Evolutionary conservation across 2,888 invertebrate species (phyloP).

Genomic region (Catocala fraxini): DNA sequence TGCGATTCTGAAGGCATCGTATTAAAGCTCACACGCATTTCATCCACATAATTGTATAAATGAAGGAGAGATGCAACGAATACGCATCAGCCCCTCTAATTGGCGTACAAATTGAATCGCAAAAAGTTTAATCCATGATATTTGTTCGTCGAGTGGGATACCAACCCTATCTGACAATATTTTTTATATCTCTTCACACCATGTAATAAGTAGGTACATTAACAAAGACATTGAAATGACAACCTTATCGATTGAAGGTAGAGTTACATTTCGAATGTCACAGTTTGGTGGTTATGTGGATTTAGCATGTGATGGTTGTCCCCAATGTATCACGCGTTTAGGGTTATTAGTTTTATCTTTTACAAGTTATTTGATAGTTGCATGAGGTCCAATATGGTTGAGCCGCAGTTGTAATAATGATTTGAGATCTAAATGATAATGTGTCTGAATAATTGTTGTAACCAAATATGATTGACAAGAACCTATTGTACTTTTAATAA

Average conservation of each 20-base stretch:
- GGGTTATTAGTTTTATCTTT: slow-evolving; percentile 44
- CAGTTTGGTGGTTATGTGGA: slow-evolving; percentile 4
- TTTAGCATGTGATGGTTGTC: neutral
- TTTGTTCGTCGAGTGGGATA: slow-evolving; percentile 42
- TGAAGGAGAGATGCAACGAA: slow-evolving; percentile 9
- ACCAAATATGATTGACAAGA: slow-evolving; percentile 16
- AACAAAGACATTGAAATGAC: neutral
- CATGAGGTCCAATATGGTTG: slow-evolving; percentile 27
- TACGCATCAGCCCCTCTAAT: slow-evolving; percentile 50
- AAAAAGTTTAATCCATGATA: slow-evolving; percentile 54
- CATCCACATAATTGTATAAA: slow-evolving; percentile 42
- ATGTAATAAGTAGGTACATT: neutral
- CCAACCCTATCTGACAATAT: slow-evolving; percentile 39
- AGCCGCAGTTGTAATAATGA: slow-evolving; percentile 8
- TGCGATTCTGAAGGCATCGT: neutral
- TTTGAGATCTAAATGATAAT: slow-evolving; percentile 22
- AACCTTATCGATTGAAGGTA: neutral
- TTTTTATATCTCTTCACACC: slow-evolving; percentile 24
- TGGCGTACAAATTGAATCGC: slow-evolving; percentile 57
- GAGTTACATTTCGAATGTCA: slow-evolving; percentile 8
- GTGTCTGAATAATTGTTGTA: slow-evolving; percentile 23
- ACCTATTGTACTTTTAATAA: slow-evolving; percentile 2
- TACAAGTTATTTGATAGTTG: slow-evolving; percentile 41
- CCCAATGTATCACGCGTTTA: slow-evolving; percentile 33
- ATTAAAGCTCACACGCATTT: slow-evolving; percentile 25